Evolutionary conservation across 2,797 vertebrate species (phyloP).

Genomic region (Uromys caudimaculatus): DNA sequence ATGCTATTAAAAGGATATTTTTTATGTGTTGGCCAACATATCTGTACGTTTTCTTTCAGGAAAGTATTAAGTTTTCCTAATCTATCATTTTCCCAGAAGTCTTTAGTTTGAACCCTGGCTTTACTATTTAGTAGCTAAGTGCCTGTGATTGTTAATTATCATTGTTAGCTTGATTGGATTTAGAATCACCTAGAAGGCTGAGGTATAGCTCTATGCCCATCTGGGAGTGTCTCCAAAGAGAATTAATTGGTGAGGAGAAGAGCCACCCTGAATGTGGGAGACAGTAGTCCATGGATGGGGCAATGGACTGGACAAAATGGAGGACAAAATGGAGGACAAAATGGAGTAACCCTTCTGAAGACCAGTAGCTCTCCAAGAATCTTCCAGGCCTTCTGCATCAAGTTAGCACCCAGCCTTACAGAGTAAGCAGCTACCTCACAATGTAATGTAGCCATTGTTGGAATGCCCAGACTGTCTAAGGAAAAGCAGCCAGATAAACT

Average conservation of each 20-base stretch:
- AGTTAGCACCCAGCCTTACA: background rate
- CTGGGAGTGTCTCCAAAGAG: background rate
- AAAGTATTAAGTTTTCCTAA: background rate
- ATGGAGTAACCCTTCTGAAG: background rate
- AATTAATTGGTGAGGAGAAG: background rate
- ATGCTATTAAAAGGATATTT: background rate
- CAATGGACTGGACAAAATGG: background rate
- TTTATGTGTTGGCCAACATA: background rate
- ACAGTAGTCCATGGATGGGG: background rate
- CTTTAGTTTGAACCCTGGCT: background rate
- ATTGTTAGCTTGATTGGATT: background rate
- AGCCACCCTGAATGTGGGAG: background rate
- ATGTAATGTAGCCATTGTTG: background rate
- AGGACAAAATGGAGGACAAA: background rate
- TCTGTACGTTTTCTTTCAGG: background rate
- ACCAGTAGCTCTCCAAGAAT: background rate
- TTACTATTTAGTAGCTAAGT: background rate
- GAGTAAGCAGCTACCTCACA: background rate
- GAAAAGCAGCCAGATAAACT: background rate
- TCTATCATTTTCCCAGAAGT: background rate
- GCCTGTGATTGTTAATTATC: background rate
- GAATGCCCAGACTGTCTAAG: background rate
- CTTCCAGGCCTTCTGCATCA: background rate
- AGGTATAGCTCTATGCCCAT: background rate
- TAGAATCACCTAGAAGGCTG: background rate